These are phyloP conservation scores for Manis pentadactyla DNA, from an alignment of 2,797 vertebrate species.

Conservation along the genomic window DNA sequence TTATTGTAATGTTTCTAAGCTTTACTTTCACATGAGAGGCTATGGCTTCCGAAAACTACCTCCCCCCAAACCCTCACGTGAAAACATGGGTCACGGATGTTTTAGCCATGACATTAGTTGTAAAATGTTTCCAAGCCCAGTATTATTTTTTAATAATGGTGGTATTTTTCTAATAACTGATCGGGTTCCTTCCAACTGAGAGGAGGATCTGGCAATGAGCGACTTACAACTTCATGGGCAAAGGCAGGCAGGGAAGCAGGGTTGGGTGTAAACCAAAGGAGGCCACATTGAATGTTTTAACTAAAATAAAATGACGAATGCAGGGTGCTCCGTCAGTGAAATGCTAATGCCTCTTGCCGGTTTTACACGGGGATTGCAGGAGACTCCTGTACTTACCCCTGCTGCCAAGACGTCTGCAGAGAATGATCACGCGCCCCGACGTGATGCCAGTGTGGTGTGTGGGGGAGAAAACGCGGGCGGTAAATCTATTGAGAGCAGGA, in stretches of 20 bases:
- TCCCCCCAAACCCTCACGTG: background rate
- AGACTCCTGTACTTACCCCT: background rate
- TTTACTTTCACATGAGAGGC: background rate
- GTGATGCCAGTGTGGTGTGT: background rate
- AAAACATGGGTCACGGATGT: background rate
- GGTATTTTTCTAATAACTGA: background rate
- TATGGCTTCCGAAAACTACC: background rate
- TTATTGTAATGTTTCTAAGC: background rate
- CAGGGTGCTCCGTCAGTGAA: background rate
- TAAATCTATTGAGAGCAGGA: background rate
- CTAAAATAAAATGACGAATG: background rate
- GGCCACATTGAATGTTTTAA: background rate
- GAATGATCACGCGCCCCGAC: background rate
- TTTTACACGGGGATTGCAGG: background rate
- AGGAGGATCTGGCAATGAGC: background rate
- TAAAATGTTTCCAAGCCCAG: background rate
- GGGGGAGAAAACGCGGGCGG: background rate
- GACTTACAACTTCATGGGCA: background rate
- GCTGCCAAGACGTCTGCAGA: background rate
- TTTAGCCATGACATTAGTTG: background rate
- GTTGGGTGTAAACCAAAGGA: background rate
- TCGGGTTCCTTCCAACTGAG: background rate
- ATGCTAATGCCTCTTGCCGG: background rate
- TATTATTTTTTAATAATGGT: background rate
- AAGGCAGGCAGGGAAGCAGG: background rate